Conservation (phyloP, 1,140 invertebrate species). For the Diuraphis noxia region DNA sequence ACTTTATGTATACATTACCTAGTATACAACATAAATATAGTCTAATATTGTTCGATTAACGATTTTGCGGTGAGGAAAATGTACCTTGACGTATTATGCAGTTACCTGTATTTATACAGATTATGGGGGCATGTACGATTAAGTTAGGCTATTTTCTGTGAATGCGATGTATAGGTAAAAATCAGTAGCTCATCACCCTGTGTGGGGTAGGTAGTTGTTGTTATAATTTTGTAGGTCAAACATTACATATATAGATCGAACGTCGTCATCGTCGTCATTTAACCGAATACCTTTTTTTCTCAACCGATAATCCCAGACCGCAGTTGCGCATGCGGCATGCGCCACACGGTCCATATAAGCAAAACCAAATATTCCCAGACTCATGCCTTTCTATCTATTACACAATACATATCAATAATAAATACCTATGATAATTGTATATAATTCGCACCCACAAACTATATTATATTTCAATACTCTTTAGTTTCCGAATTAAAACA, state of each 20-base stretch:
- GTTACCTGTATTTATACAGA: background rate
- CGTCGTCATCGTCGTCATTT: background rate
- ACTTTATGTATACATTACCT: too few relatives aligned
- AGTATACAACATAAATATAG: background rate
- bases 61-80: background rate
- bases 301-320: background rate
- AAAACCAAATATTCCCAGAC: background rate
- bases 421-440: background rate
- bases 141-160: background rate
- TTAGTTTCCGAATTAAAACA: background rate
- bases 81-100: background rate
- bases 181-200: background rate
- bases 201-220: background rate
- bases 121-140: background rate
- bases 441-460: too few relatives aligned
- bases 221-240: conserved; percentile 1
- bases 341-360: background rate
- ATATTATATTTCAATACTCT: background rate
- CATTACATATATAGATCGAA: background rate
- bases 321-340: background rate
- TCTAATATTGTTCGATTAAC: background rate
- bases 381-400: background rate
- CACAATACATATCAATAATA: too few relatives aligned
- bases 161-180: background rate
- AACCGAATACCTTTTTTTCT: background rate